These are phyloP conservation scores for Poeciliopsis turneri DNA, from an alignment of 2,797 vertebrate genomes.

Conservation along the genomic window DNA sequence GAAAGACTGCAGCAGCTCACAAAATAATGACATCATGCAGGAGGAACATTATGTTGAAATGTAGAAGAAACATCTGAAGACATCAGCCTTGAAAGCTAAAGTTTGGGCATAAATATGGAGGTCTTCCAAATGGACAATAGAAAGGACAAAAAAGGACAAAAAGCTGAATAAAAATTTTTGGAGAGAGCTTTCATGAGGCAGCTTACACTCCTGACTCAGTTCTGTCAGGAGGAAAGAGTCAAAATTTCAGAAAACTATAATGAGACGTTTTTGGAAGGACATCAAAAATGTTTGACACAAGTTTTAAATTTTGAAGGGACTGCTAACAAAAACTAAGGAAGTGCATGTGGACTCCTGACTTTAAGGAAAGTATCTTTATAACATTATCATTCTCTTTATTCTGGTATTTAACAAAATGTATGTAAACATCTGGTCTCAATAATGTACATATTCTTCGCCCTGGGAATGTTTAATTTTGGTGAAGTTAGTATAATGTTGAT, in stretches of 20 bases:
- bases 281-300: neutral
- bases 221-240: neutral
- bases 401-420: neutral
- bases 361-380: neutral
- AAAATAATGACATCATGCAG: neutral
- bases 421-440: neutral
- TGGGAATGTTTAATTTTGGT: neutral
- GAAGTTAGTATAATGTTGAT: neutral
- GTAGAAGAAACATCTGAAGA: neutral
- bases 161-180: too few species aligned
- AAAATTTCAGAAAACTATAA: neutral
- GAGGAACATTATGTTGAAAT: neutral
- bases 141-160: neutral
- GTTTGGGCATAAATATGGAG: neutral
- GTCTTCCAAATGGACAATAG: neutral
- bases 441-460: neutral
- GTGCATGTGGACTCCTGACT: neutral
- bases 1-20: neutral
- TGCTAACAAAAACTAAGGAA: neutral
- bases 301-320: neutral
- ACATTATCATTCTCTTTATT: neutral
- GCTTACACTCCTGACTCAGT: neutral
- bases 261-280: neutral
- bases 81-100: neutral
- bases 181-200: too few species aligned